Evolutionary conservation across 2,113 vertebrate genomes (phyloP).

Genomic region (Albula goreensis): DNA sequence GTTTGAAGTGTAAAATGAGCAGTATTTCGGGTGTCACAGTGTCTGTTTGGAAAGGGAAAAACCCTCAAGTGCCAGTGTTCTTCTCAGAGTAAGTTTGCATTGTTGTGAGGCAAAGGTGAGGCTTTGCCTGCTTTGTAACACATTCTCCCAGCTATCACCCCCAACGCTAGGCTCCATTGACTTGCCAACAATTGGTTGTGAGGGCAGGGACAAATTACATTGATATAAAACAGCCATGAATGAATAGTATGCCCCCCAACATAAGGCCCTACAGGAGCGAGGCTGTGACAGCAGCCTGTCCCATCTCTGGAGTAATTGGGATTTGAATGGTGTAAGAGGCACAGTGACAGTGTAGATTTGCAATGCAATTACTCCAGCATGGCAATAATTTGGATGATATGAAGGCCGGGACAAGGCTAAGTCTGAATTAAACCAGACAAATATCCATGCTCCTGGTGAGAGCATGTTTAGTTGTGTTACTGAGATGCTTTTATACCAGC

Average conservation of each 20-base stretch:
- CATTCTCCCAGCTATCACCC: not conserved
- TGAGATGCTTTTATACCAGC: not conserved
- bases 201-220: slow-evolving; percentile 17
- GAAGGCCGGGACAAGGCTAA: not conserved
- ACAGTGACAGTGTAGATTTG: not conserved
- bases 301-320: not conserved
- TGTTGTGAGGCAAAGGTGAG: not conserved
- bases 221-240: slow-evolving; percentile 8
- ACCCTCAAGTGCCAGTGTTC: not conserved
- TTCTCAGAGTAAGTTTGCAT: not conserved
- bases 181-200: not conserved
- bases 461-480: not conserved
- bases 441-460: too few relatives aligned
- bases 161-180: not conserved
- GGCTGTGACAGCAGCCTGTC: not conserved
- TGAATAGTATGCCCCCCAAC: not conserved
- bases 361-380: slow-evolving; percentile 8
- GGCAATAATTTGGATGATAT: slow-evolving; percentile 3
- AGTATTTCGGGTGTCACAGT: not conserved
- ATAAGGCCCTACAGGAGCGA: not conserved
- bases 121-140: not conserved
- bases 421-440: not conserved
- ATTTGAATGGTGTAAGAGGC: not conserved
- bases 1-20: not conserved
- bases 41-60: not conserved